Percentiles rank a stretch among this genome's conserved stretches.
Evolutionary conservation across 2,888 invertebrate species (phyloP).

Genomic region (Zhuqinia jingwanae): DNA sequence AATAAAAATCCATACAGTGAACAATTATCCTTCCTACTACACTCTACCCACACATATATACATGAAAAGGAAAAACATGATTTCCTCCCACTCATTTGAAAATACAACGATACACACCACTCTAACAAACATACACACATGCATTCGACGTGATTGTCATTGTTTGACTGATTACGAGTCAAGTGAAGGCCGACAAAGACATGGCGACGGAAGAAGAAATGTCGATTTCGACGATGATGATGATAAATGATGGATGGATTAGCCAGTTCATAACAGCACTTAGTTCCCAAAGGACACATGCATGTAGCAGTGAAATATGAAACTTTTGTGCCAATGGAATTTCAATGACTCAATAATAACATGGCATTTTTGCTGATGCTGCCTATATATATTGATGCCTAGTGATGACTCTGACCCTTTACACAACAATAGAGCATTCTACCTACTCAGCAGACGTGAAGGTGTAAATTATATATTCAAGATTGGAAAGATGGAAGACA

Average conservation of each 20-base stretch:
- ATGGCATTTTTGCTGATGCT: background rate
- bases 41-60: conserved; percentile 2
- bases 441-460: too few relatives aligned
- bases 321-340: background rate
- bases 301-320: background rate
- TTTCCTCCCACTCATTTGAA: conserved; percentile 31
- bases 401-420: too few relatives aligned
- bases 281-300: background rate
- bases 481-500: too few relatives aligned
- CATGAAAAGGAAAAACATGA: background rate
- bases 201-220: background rate
- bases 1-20: background rate
- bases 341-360: conserved; percentile 5
- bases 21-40: background rate
- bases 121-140: too few relatives aligned
- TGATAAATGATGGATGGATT: conserved; percentile 2
- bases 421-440: too few relatives aligned
- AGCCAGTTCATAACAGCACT: background rate
- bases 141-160: background rate
- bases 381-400: too few relatives aligned
- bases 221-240: background rate
- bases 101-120: background rate
- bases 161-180: background rate
- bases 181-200: conserved; percentile 50
- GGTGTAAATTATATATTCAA: too few relatives aligned